Conservation (phyloP, 2,113 vertebrate species). For the Lipophrys pholis region DNA sequence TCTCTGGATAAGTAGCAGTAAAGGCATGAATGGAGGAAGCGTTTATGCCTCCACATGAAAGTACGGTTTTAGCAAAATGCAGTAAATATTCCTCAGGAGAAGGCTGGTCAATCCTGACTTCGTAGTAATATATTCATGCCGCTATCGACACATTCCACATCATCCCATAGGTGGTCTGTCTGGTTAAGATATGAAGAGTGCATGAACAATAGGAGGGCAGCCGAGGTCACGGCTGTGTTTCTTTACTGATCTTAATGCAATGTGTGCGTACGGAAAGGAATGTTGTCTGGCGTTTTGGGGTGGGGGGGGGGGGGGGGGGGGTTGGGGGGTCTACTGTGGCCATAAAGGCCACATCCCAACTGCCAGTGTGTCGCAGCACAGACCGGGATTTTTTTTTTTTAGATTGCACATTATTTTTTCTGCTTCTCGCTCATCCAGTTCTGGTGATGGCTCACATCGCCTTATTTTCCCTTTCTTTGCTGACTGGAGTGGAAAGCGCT, state of each 20-base stretch:
- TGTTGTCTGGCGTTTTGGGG: constrained; percentile 17
- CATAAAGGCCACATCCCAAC: constrained; percentile 21
- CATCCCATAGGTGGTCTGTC: constrained; percentile 47
- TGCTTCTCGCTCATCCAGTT: constrained; percentile 12
- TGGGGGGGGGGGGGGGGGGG: too few relatives aligned
- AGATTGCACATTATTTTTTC: constrained; percentile 9
- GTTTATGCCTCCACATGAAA: constrained; percentile 9
- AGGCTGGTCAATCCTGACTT: constrained; percentile 14
- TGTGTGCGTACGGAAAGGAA: constrained; percentile 19
- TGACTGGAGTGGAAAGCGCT: constrained; percentile 61
- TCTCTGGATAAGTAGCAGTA: not conserved
- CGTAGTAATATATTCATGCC: constrained; percentile 36
- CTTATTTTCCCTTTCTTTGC: constrained; percentile 59
- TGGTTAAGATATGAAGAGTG: constrained; percentile 31
- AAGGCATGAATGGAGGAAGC: not conserved
- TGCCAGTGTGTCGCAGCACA: constrained; percentile 23
- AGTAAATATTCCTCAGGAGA: constrained; percentile 19
- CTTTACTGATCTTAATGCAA: constrained; percentile 15
- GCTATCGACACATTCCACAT: constrained; percentile 48
- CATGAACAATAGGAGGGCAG: not conserved
- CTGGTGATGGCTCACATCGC: constrained; percentile 37
- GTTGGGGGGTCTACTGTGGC: not conserved
- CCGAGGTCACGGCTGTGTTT: constrained; percentile 19
- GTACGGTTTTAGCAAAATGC: constrained; percentile 20
- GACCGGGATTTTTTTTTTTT: constrained; percentile 14